Conservation (phyloP, 2,888 invertebrate genomes). For the Colostygia pectinataria region DNA sequence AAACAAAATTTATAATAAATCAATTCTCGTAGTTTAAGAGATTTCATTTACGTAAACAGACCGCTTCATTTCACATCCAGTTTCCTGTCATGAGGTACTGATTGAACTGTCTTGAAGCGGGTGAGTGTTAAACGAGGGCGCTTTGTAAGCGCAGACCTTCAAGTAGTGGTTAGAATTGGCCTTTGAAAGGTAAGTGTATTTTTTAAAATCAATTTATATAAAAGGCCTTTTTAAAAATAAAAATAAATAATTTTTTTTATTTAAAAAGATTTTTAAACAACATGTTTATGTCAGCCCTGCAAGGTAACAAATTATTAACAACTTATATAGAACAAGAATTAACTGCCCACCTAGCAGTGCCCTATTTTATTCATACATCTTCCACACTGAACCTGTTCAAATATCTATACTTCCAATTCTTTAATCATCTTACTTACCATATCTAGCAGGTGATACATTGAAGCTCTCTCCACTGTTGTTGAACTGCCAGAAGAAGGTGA, state of each 20-base stretch:
- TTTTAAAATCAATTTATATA: too few species aligned
- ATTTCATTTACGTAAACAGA: conserved; percentile 41
- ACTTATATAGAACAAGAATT: too few species aligned
- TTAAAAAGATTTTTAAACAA: too few species aligned
- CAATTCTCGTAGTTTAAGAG: too few species aligned
- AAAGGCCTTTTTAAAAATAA: too few species aligned
- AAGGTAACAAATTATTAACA: too few species aligned
- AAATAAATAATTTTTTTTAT: too few species aligned
- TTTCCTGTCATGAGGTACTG: conserved; percentile 44
- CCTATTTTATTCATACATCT: too few species aligned
- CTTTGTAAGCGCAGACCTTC: conserved; percentile 18
- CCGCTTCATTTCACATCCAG: conserved; percentile 50
- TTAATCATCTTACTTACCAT: conserved; percentile 56
- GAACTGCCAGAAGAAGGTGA: conserved; percentile 94
- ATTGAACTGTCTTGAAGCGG: conserved; percentile 44
- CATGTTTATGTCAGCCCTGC: too few species aligned
- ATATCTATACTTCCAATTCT: too few species aligned
- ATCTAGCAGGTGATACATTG: conserved; percentile 88
- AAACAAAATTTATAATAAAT: conserved; percentile 29
- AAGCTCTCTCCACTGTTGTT: conserved; percentile 95
- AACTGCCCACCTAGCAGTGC: too few species aligned
- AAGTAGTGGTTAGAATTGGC: conserved; percentile 19
- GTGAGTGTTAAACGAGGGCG: conserved; percentile 22
- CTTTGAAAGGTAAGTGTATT: conserved; percentile 9
- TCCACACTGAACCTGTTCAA: too few species aligned